Conservation (phyloP, 2,113 vertebrate species). For the Naja naja region DNA sequence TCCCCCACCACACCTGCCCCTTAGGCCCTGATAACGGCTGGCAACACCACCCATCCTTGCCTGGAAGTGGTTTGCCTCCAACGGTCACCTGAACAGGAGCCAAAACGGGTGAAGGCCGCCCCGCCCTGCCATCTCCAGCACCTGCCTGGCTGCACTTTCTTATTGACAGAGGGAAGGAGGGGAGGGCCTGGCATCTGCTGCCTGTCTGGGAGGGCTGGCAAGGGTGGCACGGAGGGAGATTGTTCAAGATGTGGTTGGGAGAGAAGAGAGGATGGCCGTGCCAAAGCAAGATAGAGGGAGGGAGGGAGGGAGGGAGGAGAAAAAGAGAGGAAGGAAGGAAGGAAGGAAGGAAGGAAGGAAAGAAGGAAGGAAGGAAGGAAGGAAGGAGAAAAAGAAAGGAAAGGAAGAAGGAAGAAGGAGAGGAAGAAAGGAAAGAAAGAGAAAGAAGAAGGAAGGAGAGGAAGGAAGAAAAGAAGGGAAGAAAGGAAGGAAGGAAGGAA, state of each 20-base stretch:
- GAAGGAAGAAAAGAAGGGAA: conserved; percentile 51
- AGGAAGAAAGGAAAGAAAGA: background rate
- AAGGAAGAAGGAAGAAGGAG: background rate
- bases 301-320: background rate
- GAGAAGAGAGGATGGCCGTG: conserved; percentile 48
- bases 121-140: conserved; percentile 24
- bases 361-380: background rate
- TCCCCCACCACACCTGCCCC: conserved; percentile 13
- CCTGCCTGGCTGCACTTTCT: conserved; percentile 45
- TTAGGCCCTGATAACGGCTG: background rate
- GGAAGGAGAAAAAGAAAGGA: conserved; percentile 42
- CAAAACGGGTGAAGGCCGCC: background rate
- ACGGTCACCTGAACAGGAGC: background rate
- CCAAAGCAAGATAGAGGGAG: conserved; percentile 37
- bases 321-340: background rate
- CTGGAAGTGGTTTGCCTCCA: background rate
- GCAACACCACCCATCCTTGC: background rate
- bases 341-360: conserved; percentile 15
- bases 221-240: background rate
- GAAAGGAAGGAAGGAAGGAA: background rate
- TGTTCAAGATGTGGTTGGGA: conserved; percentile 64
- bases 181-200: conserved; percentile 75
- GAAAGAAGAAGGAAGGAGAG: conserved; percentile 1
- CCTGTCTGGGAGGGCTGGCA: background rate
- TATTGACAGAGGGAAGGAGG: conserved; percentile 61